A percentile compares a stretch with the other conserved stretches of the same genome.
phyloP scores from a whole-genome alignment of 64 coral and sea anemone species.

The Platygyra sinensis region DNA sequence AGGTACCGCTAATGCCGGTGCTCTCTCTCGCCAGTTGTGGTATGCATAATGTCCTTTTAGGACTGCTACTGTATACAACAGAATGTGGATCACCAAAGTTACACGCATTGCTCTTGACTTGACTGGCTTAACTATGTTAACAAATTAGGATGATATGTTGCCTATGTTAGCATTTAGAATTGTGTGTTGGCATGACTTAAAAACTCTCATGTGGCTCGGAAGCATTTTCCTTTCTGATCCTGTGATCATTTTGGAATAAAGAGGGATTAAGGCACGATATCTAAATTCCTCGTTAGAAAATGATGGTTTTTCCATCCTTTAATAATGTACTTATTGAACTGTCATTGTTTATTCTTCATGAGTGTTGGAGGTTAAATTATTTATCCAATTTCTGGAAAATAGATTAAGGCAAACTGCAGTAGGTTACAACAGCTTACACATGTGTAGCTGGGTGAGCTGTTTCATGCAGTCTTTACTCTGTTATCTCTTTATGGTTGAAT shows the following conservation, averaged over 20 bases:
- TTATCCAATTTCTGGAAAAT: background rate
- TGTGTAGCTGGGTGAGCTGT: background rate
- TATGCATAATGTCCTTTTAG: too few relatives aligned
- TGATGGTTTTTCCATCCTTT: constrained; percentile 17
- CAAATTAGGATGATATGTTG: background rate
- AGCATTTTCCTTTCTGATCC: background rate
- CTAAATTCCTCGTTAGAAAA: constrained; percentile 3
- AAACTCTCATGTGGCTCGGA: background rate
- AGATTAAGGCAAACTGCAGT: background rate
- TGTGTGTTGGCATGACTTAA: background rate
- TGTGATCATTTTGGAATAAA: background rate
- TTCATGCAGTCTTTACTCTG: background rate
- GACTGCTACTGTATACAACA: too few relatives aligned
- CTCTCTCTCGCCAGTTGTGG: too few relatives aligned
- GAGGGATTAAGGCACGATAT: background rate
- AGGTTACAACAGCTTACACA: too few relatives aligned
- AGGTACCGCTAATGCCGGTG: too few relatives aligned
- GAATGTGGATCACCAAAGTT: background rate
- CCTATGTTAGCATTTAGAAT: too few relatives aligned
- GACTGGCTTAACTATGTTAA: background rate
- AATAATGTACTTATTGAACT: background rate
- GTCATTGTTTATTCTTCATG: background rate
- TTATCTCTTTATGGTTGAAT: too few relatives aligned
- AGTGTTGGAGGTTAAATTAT: background rate
- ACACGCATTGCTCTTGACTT: background rate